These are phyloP conservation scores for Pterocles gutturalis DNA, from an alignment of 2,113 vertebrate species.

Conservation along the genomic window DNA sequence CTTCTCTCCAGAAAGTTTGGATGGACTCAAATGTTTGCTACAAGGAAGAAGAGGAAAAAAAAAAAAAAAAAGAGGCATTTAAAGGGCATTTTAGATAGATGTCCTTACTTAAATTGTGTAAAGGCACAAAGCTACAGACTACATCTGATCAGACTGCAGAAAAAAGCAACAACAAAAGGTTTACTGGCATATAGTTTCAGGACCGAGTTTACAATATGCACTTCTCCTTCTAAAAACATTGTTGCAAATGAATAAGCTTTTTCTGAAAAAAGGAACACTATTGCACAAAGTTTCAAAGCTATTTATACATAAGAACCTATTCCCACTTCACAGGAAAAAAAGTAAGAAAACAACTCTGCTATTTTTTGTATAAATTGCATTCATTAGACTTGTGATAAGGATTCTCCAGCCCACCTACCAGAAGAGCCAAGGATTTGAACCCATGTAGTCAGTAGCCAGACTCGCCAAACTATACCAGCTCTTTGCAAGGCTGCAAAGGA, in stretches of 20 bases:
- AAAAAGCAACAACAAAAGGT: neutral
- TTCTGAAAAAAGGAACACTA: neutral
- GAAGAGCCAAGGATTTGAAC: neutral
- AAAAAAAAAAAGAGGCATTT: neutral
- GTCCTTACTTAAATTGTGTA: neutral
- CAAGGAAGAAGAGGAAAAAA: neutral
- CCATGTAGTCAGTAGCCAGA: accelerated
- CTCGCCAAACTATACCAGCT: neutral
- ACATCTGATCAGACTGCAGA: neutral
- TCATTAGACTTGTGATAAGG: neutral
- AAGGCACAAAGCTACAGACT: neutral
- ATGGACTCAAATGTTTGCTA: neutral
- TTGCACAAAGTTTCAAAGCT: neutral
- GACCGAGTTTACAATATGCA: neutral
- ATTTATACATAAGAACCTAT: neutral
- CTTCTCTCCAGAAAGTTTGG: neutral
- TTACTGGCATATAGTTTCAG: neutral
- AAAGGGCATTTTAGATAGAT: neutral
- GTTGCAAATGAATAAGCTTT: neutral
- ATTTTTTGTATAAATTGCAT: neutral
- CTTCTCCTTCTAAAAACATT: neutral
- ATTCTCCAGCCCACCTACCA: neutral
- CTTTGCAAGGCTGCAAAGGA: neutral
- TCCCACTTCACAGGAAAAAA: neutral
- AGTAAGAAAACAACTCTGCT: neutral